Conservation (phyloP, 2,113 vertebrate genomes). For the Xenopus tropicalis region DNA sequence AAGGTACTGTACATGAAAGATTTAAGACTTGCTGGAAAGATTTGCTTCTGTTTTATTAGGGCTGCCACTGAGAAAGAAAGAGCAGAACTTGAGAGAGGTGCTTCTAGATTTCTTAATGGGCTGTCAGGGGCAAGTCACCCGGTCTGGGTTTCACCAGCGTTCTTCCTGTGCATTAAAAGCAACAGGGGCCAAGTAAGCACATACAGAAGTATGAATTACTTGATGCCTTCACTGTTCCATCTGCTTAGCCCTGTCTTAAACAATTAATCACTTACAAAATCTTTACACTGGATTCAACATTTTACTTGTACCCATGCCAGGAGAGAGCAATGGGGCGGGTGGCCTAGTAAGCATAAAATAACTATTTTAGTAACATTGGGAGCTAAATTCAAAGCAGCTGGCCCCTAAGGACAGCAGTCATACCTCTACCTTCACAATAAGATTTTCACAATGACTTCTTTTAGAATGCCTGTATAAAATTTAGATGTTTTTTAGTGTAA, state of each 20-base stretch:
- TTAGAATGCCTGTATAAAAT: too few relatives aligned
- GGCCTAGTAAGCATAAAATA: slow-evolving; percentile 54
- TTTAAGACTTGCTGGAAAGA: slow-evolving; percentile 78
- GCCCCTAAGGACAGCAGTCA: slow-evolving; percentile 70
- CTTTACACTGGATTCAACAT: slow-evolving; percentile 72
- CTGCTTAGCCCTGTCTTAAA: slow-evolving; percentile 75
- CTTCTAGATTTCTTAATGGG: slow-evolving; percentile 80
- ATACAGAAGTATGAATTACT: slow-evolving; percentile 78
- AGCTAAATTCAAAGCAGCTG: slow-evolving; percentile 68
- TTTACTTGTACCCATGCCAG: slow-evolving; percentile 71
- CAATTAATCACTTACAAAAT: slow-evolving; percentile 78
- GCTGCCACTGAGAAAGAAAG: slow-evolving; percentile 78
- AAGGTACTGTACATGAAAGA: slow-evolving; percentile 78
- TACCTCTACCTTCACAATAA: slow-evolving; percentile 45
- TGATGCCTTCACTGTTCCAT: slow-evolving; percentile 79
- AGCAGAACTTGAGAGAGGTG: slow-evolving; percentile 72
- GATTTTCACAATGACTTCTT: too few relatives aligned
- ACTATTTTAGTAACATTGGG: slow-evolving; percentile 63
- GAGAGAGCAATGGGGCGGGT: slow-evolving; percentile 48
- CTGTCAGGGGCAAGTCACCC: slow-evolving; percentile 78
- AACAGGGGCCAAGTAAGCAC: slow-evolving; percentile 69
- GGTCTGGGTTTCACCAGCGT: slow-evolving; percentile 67
- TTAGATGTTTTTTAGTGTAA: too few relatives aligned
- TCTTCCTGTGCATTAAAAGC: slow-evolving; percentile 73
- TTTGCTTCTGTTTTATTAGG: slow-evolving; percentile 78